Base-by-base conservation (phyloP, 2,113 vertebrate species). In the Gorsachius goisagi region DNA sequence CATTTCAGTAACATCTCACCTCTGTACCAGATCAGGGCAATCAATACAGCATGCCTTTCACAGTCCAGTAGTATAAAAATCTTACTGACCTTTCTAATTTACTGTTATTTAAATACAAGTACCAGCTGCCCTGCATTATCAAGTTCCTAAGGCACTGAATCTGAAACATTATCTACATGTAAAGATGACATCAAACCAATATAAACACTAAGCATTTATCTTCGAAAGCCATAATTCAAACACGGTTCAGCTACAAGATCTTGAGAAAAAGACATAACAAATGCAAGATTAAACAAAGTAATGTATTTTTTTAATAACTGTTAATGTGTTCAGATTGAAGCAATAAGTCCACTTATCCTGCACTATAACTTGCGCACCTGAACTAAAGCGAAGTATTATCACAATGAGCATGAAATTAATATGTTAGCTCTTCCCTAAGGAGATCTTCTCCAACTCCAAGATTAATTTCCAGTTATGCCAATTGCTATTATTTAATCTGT, bases 401-500 rank as follows among this genome's bases (percentile, higher is more conserved):
- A 58, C 62, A 89, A 72, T 44, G 7, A 89, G 30, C 59, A 67
- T 50, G 26, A 95, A 92, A 97, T 79, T 45, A 92, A 82, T 73
- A 85, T 0, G 1, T 19, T 63, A 62, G 32, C 24, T 95, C 32
- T 81, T 56, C 53, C 59, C 63, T 52, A 63, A 82, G 27, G 49
- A 85, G 41, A 62, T 76, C 18, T 85, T 13, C 47, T 71, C n/a
- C 39, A 87, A n/a, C 39, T 85, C 45, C 64, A 86, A 1, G 0
- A 83, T 47, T 89, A 67, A 89, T 85, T 94, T 95, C 75, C 45
- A 74, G 45, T 91, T 87, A 73, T 55, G n/a, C 41, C 58, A 90
- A 93, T 26, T 88, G 44, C 44, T 93, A 76, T 78, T 93, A 84
- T 74, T 96, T 90, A 94, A 87, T 82, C 66, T 85, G 32, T 88